Evolutionary conservation across 2,113 vertebrate genomes (phyloP).

Genomic region (Leptobrachium leishanense): DNA sequence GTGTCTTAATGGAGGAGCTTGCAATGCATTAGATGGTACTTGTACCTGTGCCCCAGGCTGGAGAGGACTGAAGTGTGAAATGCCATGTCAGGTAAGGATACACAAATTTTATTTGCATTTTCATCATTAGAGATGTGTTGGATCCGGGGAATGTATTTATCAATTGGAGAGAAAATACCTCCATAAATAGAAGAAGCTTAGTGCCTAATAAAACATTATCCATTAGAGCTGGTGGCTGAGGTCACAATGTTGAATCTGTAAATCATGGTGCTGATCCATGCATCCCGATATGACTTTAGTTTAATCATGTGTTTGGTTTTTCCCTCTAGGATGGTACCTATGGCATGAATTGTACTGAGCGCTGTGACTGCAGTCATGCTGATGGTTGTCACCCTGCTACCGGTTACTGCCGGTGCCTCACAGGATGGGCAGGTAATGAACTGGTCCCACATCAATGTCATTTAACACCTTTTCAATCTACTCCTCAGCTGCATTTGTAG

Average conservation of each 20-base stretch:
- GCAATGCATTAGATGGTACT: constrained; percentile 79
- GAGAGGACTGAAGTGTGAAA: constrained; percentile 84
- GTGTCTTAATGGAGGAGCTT: constrained; percentile 86
- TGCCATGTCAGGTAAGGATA: constrained; percentile 80
- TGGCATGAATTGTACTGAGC: constrained; percentile 85
- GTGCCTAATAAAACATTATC: no score
- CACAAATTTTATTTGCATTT: no score
- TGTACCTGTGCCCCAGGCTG: constrained; percentile 91
- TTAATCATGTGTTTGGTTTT: no score
- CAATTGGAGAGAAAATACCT: no score
- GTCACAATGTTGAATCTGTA: no score
- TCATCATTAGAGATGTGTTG: no score
- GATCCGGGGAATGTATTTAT: no score
- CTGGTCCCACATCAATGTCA: no score
- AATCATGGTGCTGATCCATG: background rate
- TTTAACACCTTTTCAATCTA: no score
- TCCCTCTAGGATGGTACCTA: constrained; percentile 83
- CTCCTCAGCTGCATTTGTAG: no score
- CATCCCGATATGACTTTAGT: background rate
- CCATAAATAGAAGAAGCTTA: background rate
- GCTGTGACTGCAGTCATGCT: constrained; percentile 93
- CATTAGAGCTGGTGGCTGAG: background rate
- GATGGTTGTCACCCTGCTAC: constrained; percentile 91
- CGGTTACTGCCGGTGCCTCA: constrained; percentile 90
- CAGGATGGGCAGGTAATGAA: constrained; percentile 89